Evolutionary conservation across 2,113 vertebrate genomes (phyloP).

Genomic region (Cheilinus undulatus): DNA sequence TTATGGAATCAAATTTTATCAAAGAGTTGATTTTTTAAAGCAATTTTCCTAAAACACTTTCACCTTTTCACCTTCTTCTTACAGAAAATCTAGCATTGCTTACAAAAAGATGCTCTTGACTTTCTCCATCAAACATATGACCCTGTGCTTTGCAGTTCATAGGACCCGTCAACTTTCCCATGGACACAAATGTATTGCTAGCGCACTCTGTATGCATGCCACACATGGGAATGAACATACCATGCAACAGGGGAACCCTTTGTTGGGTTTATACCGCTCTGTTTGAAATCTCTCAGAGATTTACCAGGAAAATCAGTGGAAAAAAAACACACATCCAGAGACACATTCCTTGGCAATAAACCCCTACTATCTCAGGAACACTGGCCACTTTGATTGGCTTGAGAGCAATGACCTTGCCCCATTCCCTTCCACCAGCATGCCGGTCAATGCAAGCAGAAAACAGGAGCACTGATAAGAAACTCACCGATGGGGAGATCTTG

Average conservation of each 20-base stretch:
- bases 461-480: conserved; percentile 77
- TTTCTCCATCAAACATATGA: neutral
- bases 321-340: conserved; percentile 37
- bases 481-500: conserved; percentile 67
- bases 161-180: neutral
- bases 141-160: neutral
- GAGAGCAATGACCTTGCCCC: conserved; percentile 76
- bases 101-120: neutral
- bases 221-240: neutral
- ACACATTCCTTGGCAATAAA: conserved; percentile 66
- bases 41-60: neutral
- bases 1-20: too few relatives aligned
- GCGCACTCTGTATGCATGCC: neutral
- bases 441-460: conserved; percentile 71
- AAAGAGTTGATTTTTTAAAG: neutral
- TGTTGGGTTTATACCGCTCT: conserved; percentile 7
- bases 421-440: conserved; percentile 69
- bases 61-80: neutral
- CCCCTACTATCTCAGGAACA: conserved; percentile 67
- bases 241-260: conserved; percentile 7
- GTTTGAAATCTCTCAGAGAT: conserved; percentile 39
- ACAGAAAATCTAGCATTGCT: neutral
- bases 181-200: neutral
- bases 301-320: conserved; percentile 35
- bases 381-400: conserved; percentile 78